These are phyloP conservation scores for Leptinotarsa texana DNA, from an alignment of 1,140 invertebrate genomes.

Conservation along the genomic window DNA sequence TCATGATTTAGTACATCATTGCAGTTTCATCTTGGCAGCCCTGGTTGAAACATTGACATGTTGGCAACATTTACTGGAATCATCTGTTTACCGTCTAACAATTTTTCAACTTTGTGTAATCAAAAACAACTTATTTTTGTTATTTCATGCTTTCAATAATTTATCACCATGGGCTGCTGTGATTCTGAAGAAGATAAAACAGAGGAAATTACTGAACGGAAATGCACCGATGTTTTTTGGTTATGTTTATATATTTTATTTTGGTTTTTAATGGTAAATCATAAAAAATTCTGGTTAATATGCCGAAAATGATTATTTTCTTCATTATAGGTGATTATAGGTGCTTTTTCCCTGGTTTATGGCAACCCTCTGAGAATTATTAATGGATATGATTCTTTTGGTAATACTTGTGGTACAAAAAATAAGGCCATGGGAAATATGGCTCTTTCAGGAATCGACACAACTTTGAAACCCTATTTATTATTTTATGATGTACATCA, in stretches of 20 bases:
- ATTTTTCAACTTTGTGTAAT: no score
- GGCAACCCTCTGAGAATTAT: conserved; percentile 85
- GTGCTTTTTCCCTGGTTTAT: conserved; percentile 85
- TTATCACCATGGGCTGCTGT: conserved; percentile 46
- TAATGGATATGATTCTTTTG: conserved; percentile 93
- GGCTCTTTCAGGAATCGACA: conserved; percentile 79
- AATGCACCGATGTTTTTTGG: conserved; percentile 86
- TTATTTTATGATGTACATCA: conserved; percentile 84
- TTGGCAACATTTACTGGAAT: no score
- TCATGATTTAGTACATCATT: no score
- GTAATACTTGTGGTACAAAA: conserved; percentile 90
- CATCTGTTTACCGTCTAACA: no score
- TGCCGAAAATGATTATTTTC: conserved; percentile 13
- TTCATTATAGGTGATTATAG: conserved; percentile 73
- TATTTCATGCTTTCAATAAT: no score
- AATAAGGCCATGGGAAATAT: conserved; percentile 73
- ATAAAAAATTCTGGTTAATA: conserved; percentile 40
- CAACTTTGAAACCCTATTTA: conserved; percentile 77
- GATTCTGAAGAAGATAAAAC: conserved; percentile 42
- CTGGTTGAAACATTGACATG: no score
- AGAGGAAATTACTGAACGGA: conserved; percentile 58
- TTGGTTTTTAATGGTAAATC: conserved; percentile 83
- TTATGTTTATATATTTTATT: conserved; percentile 81
- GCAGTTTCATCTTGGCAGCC: no score
- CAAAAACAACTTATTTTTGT: no score